These are phyloP conservation scores for Fukomys damarensis DNA, from an alignment of 2,113 vertebrate genomes.

Conservation along the genomic window DNA sequence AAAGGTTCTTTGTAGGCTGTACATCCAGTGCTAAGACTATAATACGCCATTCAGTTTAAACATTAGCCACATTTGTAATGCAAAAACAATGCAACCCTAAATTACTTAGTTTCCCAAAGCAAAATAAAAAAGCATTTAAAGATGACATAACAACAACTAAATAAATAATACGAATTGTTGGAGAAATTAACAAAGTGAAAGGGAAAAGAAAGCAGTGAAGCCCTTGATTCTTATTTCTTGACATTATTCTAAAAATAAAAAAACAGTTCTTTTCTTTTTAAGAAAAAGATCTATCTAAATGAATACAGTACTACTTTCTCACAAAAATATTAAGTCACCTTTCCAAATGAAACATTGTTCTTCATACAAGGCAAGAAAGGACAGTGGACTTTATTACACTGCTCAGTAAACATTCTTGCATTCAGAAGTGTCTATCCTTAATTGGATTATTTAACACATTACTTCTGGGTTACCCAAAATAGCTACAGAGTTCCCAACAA, in stretches of 20 bases:
- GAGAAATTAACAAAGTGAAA: slow-evolving; percentile 33
- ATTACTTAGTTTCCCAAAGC: slow-evolving; percentile 7
- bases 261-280: not conserved
- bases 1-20: slow-evolving; percentile 82
- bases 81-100: slow-evolving; percentile 67
- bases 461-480: slow-evolving; percentile 3
- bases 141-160: not conserved
- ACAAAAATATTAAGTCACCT: slow-evolving; percentile 5
- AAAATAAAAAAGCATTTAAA: slow-evolving; percentile 43
- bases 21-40: slow-evolving; percentile 71
- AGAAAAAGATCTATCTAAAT: slow-evolving; percentile 38
- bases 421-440: not conserved
- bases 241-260: not conserved
- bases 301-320: slow-evolving; percentile 13
- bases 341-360: slow-evolving; percentile 17
- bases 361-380: not conserved
- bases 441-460: not conserved
- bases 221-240: slow-evolving; percentile 18
- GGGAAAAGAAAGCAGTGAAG: slow-evolving; percentile 22
- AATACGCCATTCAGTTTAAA: slow-evolving; percentile 80
- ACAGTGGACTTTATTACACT: not conserved
- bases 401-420: not conserved
- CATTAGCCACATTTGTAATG: slow-evolving; percentile 70
- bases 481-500: not conserved
- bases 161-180: not conserved